Percentiles rank a stretch among this genome's conserved stretches.
phyloP scores from a whole-genome alignment of 2,113 vertebrate genomes.

The Loxodonta africana region DNA sequence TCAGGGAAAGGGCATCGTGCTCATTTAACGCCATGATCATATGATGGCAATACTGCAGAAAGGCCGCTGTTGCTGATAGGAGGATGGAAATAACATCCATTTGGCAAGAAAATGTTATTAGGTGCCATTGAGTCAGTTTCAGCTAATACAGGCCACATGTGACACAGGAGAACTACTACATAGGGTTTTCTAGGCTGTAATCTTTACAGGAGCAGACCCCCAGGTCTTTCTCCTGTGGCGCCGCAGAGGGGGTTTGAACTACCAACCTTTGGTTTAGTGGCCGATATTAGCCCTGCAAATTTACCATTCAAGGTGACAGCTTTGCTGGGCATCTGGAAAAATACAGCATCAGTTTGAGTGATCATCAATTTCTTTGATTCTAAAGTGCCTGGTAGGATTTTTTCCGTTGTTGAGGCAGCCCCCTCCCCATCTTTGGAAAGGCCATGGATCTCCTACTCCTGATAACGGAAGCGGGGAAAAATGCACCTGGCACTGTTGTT shows the following conservation, averaged over 20 bases:
- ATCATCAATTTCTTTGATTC: not conserved
- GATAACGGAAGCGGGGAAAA: conserved; percentile 9
- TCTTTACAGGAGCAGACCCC: not conserved
- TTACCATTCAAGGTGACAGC: not conserved
- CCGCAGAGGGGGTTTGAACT: not conserved
- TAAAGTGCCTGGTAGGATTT: not conserved
- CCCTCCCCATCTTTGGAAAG: not conserved
- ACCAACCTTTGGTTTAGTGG: not conserved
- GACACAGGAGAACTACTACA: not conserved
- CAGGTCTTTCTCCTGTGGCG: not conserved
- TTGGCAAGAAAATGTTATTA: not conserved
- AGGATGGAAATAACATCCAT: not conserved
- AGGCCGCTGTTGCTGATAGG: not conserved
- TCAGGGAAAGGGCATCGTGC: not conserved
- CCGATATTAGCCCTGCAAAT: not conserved
- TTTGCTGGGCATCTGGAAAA: not conserved
- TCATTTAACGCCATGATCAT: not conserved
- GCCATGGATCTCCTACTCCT: not conserved
- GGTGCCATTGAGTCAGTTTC: not conserved
- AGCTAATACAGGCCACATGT: not conserved
- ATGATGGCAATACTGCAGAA: not conserved
- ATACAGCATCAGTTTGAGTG: not conserved
- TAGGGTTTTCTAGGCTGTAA: not conserved
- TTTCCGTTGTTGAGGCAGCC: not conserved
- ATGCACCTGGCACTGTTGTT: conserved; percentile 37